Percentiles rank a stretch among this genome's conserved stretches.
Conservation (phyloP, 2,888 invertebrate genomes). For the Anodontia alba region DNA sequence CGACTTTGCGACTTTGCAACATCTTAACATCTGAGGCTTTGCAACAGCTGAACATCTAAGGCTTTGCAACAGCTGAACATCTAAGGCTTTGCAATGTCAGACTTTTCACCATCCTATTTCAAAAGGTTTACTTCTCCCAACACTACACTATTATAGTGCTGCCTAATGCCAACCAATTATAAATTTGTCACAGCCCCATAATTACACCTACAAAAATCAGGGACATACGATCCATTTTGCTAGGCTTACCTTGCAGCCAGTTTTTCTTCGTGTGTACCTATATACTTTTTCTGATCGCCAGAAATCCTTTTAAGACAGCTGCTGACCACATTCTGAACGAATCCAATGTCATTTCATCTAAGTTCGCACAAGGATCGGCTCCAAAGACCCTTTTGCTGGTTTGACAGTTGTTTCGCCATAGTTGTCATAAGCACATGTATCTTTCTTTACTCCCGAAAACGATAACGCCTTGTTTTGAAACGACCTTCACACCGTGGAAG, state of each 20-base stretch:
- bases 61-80: no score
- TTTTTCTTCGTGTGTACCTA: background rate
- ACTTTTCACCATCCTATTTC: no score
- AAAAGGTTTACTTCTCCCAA: no score
- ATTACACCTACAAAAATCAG: no score
- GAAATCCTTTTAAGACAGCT: background rate
- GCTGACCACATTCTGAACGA: constrained; percentile 6
- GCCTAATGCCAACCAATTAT: no score
- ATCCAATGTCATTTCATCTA: background rate
- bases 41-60: no score
- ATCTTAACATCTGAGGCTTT: no score
- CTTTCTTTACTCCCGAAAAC: background rate
- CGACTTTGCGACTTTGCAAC: no score
- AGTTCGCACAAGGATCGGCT: background rate
- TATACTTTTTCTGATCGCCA: background rate
- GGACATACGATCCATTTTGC: no score
- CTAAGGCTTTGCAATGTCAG: no score
- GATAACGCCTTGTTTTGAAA: background rate
- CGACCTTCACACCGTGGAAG: background rate
- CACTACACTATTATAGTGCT: no score
- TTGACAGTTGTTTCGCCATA: constrained; percentile 10
- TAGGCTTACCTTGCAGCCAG: constrained; percentile 16
- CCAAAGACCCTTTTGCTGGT: background rate
- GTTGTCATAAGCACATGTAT: background rate
- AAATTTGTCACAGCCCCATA: no score